These are phyloP conservation scores for Tragulus kanchil DNA, from an alignment of 2,113 vertebrate genomes.

Conservation along the genomic window DNA sequence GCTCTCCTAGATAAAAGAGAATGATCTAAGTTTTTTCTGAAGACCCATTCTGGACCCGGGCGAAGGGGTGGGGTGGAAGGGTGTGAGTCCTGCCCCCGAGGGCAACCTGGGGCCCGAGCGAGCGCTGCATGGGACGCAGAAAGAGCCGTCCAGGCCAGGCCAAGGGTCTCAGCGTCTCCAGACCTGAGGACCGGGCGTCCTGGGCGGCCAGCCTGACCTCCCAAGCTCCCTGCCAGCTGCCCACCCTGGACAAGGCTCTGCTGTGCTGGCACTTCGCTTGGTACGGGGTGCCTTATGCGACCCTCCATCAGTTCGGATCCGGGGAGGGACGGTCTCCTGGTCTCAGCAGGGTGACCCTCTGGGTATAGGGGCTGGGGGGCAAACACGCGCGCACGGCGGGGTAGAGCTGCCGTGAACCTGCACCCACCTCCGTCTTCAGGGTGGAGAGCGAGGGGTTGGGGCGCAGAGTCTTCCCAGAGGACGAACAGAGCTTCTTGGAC, in stretches of 20 bases:
- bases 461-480: neutral
- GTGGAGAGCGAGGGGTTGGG: neutral
- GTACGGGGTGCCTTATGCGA: neutral
- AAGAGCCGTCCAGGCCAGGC: neutral
- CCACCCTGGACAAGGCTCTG: neutral
- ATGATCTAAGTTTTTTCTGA: no score
- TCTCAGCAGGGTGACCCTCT: neutral
- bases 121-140: neutral
- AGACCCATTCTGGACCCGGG: no score
- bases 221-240: neutral
- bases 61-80: neutral
- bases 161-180: no score
- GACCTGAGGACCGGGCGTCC: neutral
- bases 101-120: neutral
- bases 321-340: no score
- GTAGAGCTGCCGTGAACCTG: neutral
- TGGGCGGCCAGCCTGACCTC: neutral
- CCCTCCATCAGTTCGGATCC: neutral
- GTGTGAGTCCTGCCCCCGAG: accelerated
- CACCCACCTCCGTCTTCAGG: neutral
- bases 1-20: no score
- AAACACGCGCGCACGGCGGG: neutral
- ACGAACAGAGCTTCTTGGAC: neutral
- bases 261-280: neutral
- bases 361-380: no score